Percentiles rank a stretch among this genome's conserved stretches.
Conservation (phyloP, 2,113 vertebrate genomes). For the Oxyura jamaicensis region DNA sequence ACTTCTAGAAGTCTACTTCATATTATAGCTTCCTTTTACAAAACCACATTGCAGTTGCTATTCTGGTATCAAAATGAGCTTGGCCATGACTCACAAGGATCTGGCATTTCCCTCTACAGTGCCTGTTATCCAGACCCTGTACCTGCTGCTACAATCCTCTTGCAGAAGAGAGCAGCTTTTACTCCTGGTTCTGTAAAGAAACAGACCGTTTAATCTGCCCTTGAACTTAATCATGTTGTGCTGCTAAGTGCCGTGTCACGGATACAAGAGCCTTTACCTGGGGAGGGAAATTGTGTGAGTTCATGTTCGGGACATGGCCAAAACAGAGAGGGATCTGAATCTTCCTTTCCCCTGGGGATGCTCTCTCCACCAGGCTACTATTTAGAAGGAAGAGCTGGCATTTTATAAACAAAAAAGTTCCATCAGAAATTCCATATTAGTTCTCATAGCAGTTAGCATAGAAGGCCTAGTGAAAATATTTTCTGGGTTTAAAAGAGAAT, state of each 20-base stretch:
- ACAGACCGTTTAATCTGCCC: not conserved
- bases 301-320: not conserved
- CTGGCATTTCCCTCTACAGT: not conserved
- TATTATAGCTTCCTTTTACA: not conserved
- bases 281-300: not conserved
- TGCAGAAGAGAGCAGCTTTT: not conserved
- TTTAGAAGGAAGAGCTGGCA: not conserved
- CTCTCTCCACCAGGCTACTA: not conserved
- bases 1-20: not conserved
- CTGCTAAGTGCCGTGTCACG: not conserved
- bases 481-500: not conserved
- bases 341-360: not conserved
- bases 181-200: not conserved
- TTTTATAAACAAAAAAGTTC: not conserved
- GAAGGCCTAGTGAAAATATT: not conserved
- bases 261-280: not conserved
- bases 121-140: not conserved
- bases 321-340: not conserved
- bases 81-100: not conserved
- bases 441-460: not conserved
- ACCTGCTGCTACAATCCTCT: not conserved
- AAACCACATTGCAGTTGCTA: not conserved
- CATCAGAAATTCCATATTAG: not conserved
- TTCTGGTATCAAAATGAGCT: not conserved
- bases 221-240: not conserved